Evolutionary conservation across 2,113 vertebrate genomes (phyloP).

Genomic region (Oreochromis niloticus): DNA sequence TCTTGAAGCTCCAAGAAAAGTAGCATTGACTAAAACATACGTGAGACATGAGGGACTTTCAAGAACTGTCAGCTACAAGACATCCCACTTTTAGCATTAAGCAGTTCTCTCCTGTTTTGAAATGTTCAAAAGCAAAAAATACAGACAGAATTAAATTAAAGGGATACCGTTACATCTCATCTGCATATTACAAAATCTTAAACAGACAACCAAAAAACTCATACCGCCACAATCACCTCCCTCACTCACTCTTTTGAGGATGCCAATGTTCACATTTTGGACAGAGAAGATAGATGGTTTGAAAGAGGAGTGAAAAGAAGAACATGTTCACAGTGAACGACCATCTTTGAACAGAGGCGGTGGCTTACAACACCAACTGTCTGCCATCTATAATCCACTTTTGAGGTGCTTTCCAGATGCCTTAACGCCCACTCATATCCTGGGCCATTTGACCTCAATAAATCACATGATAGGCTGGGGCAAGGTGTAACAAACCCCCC

Average conservation of each 20-base stretch:
- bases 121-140: not conserved
- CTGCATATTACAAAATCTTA: not conserved
- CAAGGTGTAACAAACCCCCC: rapidly evolving
- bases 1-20: not conserved
- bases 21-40: not conserved
- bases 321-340: not conserved
- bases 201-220: not conserved
- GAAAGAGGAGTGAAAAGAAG: not conserved
- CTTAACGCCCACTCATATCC: not conserved
- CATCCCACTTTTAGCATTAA: not conserved
- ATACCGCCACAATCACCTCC: not conserved
- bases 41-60: rapidly evolving
- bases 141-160: not conserved
- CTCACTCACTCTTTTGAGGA: rapidly evolving
- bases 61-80: not conserved
- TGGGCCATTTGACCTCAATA: not conserved
- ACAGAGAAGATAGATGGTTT: not conserved
- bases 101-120: not conserved
- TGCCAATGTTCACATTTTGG: not conserved
- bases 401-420: not conserved
- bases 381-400: not conserved
- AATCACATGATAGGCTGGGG: not conserved
- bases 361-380: not conserved
- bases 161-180: not conserved
- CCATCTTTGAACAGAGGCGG: not conserved